Evolutionary conservation across 2,888 invertebrate genomes (phyloP), one percentile per base, ranked within the genome.

Genomic region (Tenthredo livida): DNA sequence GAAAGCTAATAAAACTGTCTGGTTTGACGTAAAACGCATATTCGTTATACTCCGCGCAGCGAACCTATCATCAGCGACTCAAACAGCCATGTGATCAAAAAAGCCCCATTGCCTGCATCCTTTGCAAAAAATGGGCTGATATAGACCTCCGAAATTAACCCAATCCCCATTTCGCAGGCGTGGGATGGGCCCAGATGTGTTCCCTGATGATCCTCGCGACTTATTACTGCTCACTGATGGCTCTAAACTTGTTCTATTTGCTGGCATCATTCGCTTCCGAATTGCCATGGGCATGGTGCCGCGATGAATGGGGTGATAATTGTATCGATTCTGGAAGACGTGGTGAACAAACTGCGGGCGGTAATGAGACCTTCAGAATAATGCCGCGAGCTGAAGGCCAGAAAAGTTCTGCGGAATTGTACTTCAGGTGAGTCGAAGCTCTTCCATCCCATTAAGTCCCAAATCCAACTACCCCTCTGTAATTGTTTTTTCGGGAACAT

Each of bases 171-270:
- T 70, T 85, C 54, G 40, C 84, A 92, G 92, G 89, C 86, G 90
- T 95, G 43, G 94, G 94, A 17, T 94, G 94, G 85, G 94, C 94
- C 1, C 94, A 94, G 86, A 91, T 93, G 4, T 90, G 94, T 10
- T 93, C 93, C 1, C 92, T 93, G 12, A 91, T 92, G 25, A 92
- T 92, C 83, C 93, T 94, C 2, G 91, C 94, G 15, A 93, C 93
- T 43, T 95, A 94, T 87, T 95, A 94, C 88, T 93, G 94, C 84
- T 91, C 93, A 4, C 86, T 94, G 47, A 94, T 94, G 94, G 94
- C 93, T 9, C 86, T 94, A 80, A 93, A 94, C 2, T 87, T 94
- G 4, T 94, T 91, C 87, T 94, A 94, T 88, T 92, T 94, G 80
- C 90, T 91, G 65, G 91, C 92, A 29, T 94, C 94, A 58, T 94